These are phyloP conservation scores for Chrysotoxum bicinctum DNA, from an alignment of 2,888 invertebrate species.

Conservation along the genomic window DNA sequence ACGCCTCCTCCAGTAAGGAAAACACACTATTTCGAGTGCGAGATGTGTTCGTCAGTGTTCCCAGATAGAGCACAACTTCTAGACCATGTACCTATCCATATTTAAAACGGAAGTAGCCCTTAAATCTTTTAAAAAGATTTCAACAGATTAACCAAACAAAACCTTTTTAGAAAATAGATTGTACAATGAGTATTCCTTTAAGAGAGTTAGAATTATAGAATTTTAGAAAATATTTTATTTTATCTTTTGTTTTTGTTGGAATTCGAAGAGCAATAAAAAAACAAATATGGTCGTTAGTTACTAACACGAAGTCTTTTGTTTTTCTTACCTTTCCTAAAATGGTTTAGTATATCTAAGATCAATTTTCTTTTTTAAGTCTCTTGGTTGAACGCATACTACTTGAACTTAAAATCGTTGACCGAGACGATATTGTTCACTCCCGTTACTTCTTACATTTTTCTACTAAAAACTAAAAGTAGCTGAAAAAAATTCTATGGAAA, in stretches of 20 bases:
- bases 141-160: constrained; percentile 30
- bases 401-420: no score
- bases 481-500: no score
- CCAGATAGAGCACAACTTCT: constrained; percentile 88
- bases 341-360: no score
- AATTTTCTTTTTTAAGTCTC: no score
- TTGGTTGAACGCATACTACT: no score
- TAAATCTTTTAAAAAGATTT: constrained; percentile 36
- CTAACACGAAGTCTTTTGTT: background rate
- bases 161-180: constrained; percentile 38
- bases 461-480: no score
- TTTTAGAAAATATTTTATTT: constrained; percentile 9
- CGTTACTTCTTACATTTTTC: no score
- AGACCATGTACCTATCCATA: constrained; percentile 91
- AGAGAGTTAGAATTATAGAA: background rate
- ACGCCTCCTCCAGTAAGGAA: constrained; percentile 68
- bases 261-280: constrained; percentile 56
- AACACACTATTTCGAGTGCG: constrained; percentile 87
- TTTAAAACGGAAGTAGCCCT: constrained; percentile 77
- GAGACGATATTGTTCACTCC: no score
- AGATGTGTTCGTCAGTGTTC: constrained; percentile 91
- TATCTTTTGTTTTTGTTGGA: constrained; percentile 34
- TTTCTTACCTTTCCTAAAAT: no score
- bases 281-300: constrained; percentile 29
- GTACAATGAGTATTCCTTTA: constrained; percentile 8